phyloP scores from a whole-genome alignment of 2,888 invertebrate species.

The Caenorhabditis drosophilae region DNA sequence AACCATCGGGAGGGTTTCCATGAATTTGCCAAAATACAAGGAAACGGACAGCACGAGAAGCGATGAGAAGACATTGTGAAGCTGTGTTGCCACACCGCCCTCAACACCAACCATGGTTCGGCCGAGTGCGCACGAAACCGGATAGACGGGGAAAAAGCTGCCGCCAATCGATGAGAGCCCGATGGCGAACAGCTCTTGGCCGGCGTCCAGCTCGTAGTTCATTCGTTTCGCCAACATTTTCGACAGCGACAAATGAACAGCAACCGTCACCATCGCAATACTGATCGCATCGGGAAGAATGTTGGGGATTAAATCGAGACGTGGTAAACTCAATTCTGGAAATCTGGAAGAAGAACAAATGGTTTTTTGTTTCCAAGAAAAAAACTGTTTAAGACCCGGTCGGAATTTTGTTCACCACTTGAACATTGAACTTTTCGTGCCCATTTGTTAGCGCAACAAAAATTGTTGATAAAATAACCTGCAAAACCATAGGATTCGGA shows the following conservation, averaged over 20 bases:
- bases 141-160: conserved; percentile 73
- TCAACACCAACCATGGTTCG: conserved; percentile 79
- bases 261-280: conserved; percentile 71
- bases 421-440: conserved; percentile 14
- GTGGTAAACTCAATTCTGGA: too few species aligned
- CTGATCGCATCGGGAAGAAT: conserved; percentile 63
- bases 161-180: conserved; percentile 77
- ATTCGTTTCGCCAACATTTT: conserved; percentile 72
- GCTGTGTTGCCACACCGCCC: conserved; percentile 85
- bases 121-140: conserved; percentile 72
- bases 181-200: conserved; percentile 70
- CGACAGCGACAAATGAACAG: conserved; percentile 72
- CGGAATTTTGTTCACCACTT: conserved; percentile 66
- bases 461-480: conserved; percentile 34
- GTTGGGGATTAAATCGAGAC: conserved; percentile 45
- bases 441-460: conserved; percentile 17
- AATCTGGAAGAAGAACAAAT: too few species aligned
- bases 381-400: too few species aligned
- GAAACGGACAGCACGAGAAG: conserved; percentile 79
- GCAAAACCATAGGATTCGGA: too few species aligned
- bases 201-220: conserved; percentile 71
- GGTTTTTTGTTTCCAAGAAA: too few species aligned
- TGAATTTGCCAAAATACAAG: conserved; percentile 79
- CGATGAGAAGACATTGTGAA: conserved; percentile 81
- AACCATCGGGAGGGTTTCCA: conserved; percentile 82